Base-by-base conservation (phyloP, 2,113 vertebrate genomes). In the Cynopterus brachyotis region DNA sequence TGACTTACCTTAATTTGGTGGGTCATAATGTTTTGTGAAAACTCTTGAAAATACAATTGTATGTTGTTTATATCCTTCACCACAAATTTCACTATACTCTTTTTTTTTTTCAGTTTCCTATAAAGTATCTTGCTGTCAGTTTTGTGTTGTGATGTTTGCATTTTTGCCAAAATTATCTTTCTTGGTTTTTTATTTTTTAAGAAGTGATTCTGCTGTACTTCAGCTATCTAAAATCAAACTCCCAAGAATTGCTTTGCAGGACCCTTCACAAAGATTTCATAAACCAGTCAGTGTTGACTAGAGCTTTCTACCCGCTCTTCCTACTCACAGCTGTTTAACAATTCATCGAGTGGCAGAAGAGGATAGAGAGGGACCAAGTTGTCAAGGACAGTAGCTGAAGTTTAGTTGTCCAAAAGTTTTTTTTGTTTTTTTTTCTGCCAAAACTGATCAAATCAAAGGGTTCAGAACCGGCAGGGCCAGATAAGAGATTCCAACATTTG, bases 111-210 rank as follows among this genome's bases (percentile, higher is more conserved):
- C 16, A 81, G 32, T 60, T 87, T 85, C 28, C 26, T 55, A 59
- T 87, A 79, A 89, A 88, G 45, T 94, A 64, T 90, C 40, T 96
- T 93, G 11, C 81, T 96, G 96, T 62, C 22, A 72, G 11, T 70
- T 96, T 96, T 80, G 22, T 89, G 22, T 67, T 50, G 1, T 47
- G 55, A 57, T 93, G 12, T 72, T 80, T 84, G 28, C n/a, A 70
- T 22, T 50, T 59, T 87, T 94, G 15, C 95, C 53, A 90, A 62
- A 88, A 80, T 53, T 94, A 42, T 37, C 22, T 81, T 32, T 28
- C 12, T 62, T 2, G 6, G 6, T 30, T 45, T 28, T 40, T 42
- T 42, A 5, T 50, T 28, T 45, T 67, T 42, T 53, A 5, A 24
- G 60, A 91, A 16, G 53, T 24, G 4, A 67, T 67, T 57, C 12